Base-by-base conservation (phyloP, 2,797 vertebrate species). In the Melanotaenia trifasciata region DNA sequence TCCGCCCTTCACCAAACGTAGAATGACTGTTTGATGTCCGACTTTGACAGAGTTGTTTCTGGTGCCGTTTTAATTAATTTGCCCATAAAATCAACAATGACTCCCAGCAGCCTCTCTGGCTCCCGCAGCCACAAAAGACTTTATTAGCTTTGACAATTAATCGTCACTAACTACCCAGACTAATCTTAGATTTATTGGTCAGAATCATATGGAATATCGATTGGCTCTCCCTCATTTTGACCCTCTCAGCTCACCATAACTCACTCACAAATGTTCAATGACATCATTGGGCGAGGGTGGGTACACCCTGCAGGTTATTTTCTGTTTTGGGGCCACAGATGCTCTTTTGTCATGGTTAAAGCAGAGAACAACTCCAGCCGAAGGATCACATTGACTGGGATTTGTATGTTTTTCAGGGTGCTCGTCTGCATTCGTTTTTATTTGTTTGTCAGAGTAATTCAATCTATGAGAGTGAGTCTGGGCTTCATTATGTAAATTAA, bases 111-210 rank as follows among this genome's bases (percentile, higher is more conserved):
- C 84, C 88, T 89, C 85, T 86, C 84, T 72, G 85, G 89, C 83
- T 90, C 84, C 87, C 60, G 76, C 67, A 72, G 76, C 60, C 58
- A 79, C 75, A 70, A 72, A 85, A 64, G 67, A 86, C 88, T 94
- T 94, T 94, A 95, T 94, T 93, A 92, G 90, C 80, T 78, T 61
- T 87, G 89, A 83, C 91, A 90, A 93, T 94, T 94, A 95, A 94
- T 94, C 74, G 91, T 66, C 54, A 60, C 87, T 93, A 93, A 94
- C 89, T 92, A 89, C 89, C 89, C 66, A 63, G 87, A 93, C 92
- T 93, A 91, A 94, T 93, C 67, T 45, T n/a, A 75, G 84, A 93
- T 94, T 93, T 91, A 92, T 85, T 79, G 83, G 74, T 78, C 71
- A 84, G 86, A 91, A 91, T 92, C 86, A 61, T 85, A 88, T 81